Evolutionary conservation across 2,888 invertebrate genomes (phyloP).

Genomic region (Drosophila villosipedis): DNA sequence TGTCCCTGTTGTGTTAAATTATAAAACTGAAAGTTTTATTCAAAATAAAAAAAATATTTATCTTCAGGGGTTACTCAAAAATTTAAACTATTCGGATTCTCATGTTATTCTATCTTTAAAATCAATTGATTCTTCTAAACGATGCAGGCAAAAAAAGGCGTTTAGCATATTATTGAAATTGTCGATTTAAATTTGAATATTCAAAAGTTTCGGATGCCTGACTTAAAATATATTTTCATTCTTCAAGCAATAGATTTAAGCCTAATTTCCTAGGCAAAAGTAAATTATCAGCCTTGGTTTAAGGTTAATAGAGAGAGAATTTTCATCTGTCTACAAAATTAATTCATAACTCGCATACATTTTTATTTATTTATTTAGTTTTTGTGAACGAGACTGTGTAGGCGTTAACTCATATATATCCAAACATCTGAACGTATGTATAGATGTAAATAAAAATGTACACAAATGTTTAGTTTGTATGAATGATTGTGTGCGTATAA

Average conservation of each 20-base stretch:
- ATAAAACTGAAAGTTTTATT: neutral
- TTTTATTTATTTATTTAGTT: constrained; percentile 13
- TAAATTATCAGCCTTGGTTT: constrained; percentile 1
- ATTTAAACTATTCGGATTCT: neutral
- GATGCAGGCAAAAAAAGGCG: neutral
- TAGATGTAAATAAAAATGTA: constrained; percentile 25
- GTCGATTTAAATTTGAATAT: neutral
- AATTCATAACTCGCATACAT: neutral
- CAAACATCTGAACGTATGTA: constrained; percentile 17
- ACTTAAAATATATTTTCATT: too few species aligned
- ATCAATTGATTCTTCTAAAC: neutral
- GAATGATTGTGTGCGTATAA: constrained; percentile 22
- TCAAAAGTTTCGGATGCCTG: too few species aligned
- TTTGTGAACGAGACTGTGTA: constrained; percentile 6
- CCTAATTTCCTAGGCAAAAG: neutral
- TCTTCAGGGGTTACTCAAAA: neutral
- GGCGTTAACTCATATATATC: constrained; percentile 26
- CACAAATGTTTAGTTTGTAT: constrained; percentile 19
- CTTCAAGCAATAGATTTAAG: too few species aligned
- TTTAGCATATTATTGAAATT: neutral
- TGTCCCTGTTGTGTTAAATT: neutral
- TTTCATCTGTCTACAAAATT: neutral
- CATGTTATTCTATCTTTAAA: neutral
- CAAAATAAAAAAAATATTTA: too few species aligned
- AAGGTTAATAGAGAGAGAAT: neutral